A percentile compares a stretch with the other conserved stretches of the same genome.
Conservation (phyloP, 2,888 invertebrate genomes). For the Petrophora chlorosata region DNA sequence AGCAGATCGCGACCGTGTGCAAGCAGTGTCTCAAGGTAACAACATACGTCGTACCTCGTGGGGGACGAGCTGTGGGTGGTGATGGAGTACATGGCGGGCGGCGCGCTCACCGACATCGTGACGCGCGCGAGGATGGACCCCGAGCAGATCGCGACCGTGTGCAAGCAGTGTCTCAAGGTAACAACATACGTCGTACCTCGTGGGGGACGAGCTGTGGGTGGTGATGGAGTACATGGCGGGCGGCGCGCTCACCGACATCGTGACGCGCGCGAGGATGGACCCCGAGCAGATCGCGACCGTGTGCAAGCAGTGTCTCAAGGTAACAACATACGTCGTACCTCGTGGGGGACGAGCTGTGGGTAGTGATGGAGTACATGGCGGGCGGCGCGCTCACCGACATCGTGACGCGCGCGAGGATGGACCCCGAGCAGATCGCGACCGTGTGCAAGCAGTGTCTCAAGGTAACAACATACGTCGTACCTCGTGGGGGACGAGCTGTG, state of each 20-base stretch:
- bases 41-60: slow-evolving; percentile 98
- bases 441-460: slow-evolving; percentile 90
- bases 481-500: slow-evolving; percentile 98
- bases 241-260: slow-evolving; percentile 98
- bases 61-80: slow-evolving; percentile 99
- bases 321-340: slow-evolving; percentile 96
- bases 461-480: slow-evolving; percentile 94
- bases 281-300: slow-evolving; percentile 99
- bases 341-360: slow-evolving; percentile 99
- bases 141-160: slow-evolving; percentile 99
- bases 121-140: slow-evolving; percentile 99
- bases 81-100: slow-evolving; percentile 99
- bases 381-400: slow-evolving; percentile 99
- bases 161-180: slow-evolving; percentile 86
- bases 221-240: slow-evolving; percentile 99
- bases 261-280: slow-evolving; percentile 98
- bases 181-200: slow-evolving; percentile 98
- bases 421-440: slow-evolving; percentile 99
- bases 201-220: slow-evolving; percentile 99
- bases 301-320: slow-evolving; percentile 87
- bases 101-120: slow-evolving; percentile 98
- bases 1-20: slow-evolving; percentile 99
- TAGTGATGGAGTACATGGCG: slow-evolving; percentile 99
- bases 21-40: slow-evolving; percentile 84
- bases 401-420: slow-evolving; percentile 98